Evolutionary conservation across 2,113 vertebrate species (phyloP), one percentile per base, ranked within the genome.

Genomic region (Menidia beryllina): DNA sequence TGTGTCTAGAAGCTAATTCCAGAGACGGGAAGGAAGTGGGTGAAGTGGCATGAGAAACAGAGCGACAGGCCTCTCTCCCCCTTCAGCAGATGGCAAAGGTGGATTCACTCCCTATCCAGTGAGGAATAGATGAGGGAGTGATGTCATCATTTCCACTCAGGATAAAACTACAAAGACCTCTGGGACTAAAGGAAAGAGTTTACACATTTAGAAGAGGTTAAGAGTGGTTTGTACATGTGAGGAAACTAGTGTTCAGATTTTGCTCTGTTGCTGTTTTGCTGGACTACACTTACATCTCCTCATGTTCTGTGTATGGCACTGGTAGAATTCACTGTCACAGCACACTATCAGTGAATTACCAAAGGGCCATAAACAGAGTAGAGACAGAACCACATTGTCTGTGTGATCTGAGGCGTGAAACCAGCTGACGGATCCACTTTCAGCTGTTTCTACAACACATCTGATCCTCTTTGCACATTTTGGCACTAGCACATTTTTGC

Each of bases 401-500:
- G 17, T 17, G 14, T 48, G 12, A 30, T 52, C 53, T 13, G 54
- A 50, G 30, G n/a, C 17, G 7, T 43, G n/a, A 57, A 60, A 51
- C n/a, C 27, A 10, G 24, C 30, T 6, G 20, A 23, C 17, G 49
- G 12, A 54, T 58, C 17, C 11, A 2, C 12, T 41, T 30, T 61
- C 15, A 9, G 19, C 51, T 26, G n/a, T 53, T 20, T 26, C 23
- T 23, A 10, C 52, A 48, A 65, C 17, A 27, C 2, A 1, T 48
- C 34, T 2, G 14, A 60, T 62, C 84, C 90, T 80, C 96, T 94
- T 91, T 88, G 96, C 97, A 96, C 91, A 87, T 94, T 99, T 99
- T 99, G 97, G 97, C 97, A 99, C 97, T 98, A 98, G 97, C 97
- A 99, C 97, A 98, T 99, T 98, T 98, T 99, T 99, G 97, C 96